These are phyloP conservation scores for Parus major DNA, from an alignment of 2,113 vertebrate genomes.

Conservation along the genomic window DNA sequence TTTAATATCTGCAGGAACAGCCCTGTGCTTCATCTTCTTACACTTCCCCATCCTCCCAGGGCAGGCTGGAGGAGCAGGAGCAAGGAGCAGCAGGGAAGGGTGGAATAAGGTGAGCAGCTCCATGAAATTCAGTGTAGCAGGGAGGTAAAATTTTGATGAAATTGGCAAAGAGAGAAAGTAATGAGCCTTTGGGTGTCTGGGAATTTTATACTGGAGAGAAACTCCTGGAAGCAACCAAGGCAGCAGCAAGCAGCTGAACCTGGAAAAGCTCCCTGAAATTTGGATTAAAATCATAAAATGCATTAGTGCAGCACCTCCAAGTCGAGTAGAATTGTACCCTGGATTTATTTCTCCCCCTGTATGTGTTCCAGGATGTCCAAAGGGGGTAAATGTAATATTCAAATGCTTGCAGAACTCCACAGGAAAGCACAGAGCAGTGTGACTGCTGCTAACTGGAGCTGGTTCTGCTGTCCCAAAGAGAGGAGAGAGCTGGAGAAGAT, in stretches of 20 bases:
- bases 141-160: not conserved
- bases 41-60: not conserved
- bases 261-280: not conserved
- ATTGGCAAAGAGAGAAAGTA: not conserved
- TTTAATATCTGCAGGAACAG: not conserved
- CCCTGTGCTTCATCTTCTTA: not conserved
- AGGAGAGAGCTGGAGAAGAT: not conserved
- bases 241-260: not conserved
- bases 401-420: not conserved
- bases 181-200: not conserved
- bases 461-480: not conserved
- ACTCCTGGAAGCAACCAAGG: not conserved
- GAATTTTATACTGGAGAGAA: not conserved
- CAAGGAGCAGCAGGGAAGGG: not conserved
- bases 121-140: not conserved
- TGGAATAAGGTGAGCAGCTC: not conserved
- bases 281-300: not conserved
- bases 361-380: not conserved
- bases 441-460: not conserved
- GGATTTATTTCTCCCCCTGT: not conserved
- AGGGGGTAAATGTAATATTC: not conserved
- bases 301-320: not conserved
- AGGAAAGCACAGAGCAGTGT: not conserved
- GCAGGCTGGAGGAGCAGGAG: not conserved
- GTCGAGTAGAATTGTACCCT: not conserved